phyloP scores from a whole-genome alignment of 2,888 invertebrate species.

The Amphimallon solstitiale region DNA sequence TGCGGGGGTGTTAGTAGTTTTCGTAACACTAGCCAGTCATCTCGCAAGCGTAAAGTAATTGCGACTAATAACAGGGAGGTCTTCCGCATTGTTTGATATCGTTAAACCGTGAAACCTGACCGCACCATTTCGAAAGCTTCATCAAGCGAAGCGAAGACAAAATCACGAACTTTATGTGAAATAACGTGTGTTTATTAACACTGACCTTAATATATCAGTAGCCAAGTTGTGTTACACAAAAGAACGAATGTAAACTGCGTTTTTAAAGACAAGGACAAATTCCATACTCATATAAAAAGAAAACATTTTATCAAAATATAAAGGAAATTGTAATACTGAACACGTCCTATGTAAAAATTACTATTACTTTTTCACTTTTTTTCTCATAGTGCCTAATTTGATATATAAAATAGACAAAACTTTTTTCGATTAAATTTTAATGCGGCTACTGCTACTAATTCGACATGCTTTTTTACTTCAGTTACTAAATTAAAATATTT shows the following conservation, averaged over 20 bases:
- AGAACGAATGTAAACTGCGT: conserved; percentile 30
- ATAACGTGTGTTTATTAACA: conserved; percentile 27
- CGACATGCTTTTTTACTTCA: too few relatives aligned
- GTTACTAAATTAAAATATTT: too few relatives aligned
- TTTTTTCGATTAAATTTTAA: too few relatives aligned
- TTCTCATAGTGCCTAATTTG: too few relatives aligned
- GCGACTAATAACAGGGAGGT: conserved; percentile 17
- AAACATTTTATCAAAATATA: conserved; percentile 10
- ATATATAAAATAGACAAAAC: too few relatives aligned
- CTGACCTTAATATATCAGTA: conserved; percentile 33
- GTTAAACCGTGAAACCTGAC: conserved; percentile 24
- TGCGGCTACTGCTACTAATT: too few relatives aligned
- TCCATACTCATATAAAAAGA: conserved; percentile 28
- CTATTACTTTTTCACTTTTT: too few relatives aligned
- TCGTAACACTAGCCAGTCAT: neutral
- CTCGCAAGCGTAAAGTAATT: conserved; percentile 10
- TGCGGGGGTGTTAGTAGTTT: conserved; percentile 1
- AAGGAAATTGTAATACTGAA: conserved; percentile 1
- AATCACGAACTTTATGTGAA: conserved; percentile 29
- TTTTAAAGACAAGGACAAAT: conserved; percentile 37
- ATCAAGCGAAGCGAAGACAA: conserved; percentile 13
- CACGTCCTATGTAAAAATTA: too few relatives aligned
- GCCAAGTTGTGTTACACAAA: conserved; percentile 15
- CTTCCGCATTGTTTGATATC: conserved; percentile 32
- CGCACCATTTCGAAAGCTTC: conserved; percentile 16